A percentile compares a stretch with the other conserved stretches of the same genome.
phyloP scores from a whole-genome alignment of 2,113 vertebrate species.

The Neogobius melanostomus region DNA sequence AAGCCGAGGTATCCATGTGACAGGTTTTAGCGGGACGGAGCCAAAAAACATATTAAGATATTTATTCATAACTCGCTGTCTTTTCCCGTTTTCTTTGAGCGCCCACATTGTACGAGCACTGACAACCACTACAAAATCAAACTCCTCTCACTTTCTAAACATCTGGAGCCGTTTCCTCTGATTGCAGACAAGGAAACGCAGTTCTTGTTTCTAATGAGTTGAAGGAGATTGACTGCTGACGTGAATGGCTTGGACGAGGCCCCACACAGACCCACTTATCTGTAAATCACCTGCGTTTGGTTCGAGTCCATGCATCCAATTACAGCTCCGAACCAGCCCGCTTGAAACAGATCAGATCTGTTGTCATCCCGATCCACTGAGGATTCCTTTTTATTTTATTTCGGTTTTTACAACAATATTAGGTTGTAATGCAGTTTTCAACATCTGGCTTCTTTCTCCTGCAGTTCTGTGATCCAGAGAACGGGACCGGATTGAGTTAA shows the following conservation, averaged over 20 bases:
- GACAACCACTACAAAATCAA: conserved; percentile 12
- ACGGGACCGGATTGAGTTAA: conserved; percentile 18
- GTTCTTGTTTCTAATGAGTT: conserved; percentile 57
- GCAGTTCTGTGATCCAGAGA: conserved; percentile 21
- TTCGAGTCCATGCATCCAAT: conserved; percentile 56
- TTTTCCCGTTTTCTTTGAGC: conserved; percentile 30
- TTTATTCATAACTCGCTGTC: conserved; percentile 47
- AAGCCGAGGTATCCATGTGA: conserved; percentile 44
- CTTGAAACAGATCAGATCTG: conserved; percentile 58
- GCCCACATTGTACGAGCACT: conserved; percentile 10
- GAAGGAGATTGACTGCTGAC: conserved; percentile 53
- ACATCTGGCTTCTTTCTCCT: conserved; percentile 39
- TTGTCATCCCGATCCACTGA: conserved; percentile 57
- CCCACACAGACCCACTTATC: conserved; percentile 69
- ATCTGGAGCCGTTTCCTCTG: not conserved
- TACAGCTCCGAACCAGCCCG: conserved; percentile 56
- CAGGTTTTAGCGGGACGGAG: conserved; percentile 53
- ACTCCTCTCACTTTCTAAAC: conserved; percentile 20
- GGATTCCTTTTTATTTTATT: conserved; percentile 65
- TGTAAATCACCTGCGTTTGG: conserved; percentile 68
- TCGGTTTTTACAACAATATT: conserved; percentile 51
- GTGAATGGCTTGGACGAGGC: conserved; percentile 63
- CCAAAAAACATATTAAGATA: conserved; percentile 46
- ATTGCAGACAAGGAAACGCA: conserved; percentile 11
- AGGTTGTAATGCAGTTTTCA: conserved; percentile 58